A percentile compares a stretch with the other conserved stretches of the same genome.
Evolutionary conservation across 2,113 vertebrate genomes (phyloP).

Genomic region (Bettongia penicillata): DNA sequence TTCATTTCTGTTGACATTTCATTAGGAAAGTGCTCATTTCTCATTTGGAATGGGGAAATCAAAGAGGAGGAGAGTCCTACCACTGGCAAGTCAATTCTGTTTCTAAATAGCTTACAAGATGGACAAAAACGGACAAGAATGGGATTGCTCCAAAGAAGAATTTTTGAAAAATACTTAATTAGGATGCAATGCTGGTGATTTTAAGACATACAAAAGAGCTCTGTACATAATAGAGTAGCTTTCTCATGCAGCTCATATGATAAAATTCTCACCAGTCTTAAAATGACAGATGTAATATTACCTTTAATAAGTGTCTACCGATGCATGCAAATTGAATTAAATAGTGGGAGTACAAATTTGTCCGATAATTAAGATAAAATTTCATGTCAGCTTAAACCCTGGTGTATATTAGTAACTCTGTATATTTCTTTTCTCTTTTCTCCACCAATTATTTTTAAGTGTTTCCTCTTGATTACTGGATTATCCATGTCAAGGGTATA

Average conservation of each 20-base stretch:
- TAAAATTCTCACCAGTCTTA: slow-evolving; percentile 91
- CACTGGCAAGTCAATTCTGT: slow-evolving; percentile 70
- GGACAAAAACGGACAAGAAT: slow-evolving; percentile 74
- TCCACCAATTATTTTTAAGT: slow-evolving; percentile 83
- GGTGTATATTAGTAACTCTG: slow-evolving; percentile 89
- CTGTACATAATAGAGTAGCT: slow-evolving; percentile 86
- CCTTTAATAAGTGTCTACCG: slow-evolving; percentile 91
- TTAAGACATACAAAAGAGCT: slow-evolving; percentile 86
- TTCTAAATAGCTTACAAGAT: slow-evolving; percentile 75
- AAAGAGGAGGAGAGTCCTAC: slow-evolving; percentile 51
- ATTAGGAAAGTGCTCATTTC: slow-evolving; percentile 66
- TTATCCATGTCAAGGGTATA: slow-evolving; percentile 68
- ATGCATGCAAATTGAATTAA: slow-evolving; percentile 94
- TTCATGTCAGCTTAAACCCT: slow-evolving; percentile 88
- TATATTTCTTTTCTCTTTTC: slow-evolving; percentile 84
- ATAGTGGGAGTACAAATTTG: slow-evolving; percentile 92
- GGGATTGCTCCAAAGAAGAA: slow-evolving; percentile 70
- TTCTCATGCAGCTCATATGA: slow-evolving; percentile 86
- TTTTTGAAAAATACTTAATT: slow-evolving; percentile 81
- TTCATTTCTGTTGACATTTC: slow-evolving; percentile 75
- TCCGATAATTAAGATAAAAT: slow-evolving; percentile 93
- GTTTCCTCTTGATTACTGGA: slow-evolving; percentile 81
- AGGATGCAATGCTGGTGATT: slow-evolving; percentile 85
- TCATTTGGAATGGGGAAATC: slow-evolving; percentile 63
- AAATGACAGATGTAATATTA: slow-evolving; percentile 94